A percentile compares a stretch with the other conserved stretches of the same genome.
These are phyloP conservation scores for Dasyurus viverrinus DNA, from an alignment of 2,113 vertebrate genomes.

Conservation along the genomic window DNA sequence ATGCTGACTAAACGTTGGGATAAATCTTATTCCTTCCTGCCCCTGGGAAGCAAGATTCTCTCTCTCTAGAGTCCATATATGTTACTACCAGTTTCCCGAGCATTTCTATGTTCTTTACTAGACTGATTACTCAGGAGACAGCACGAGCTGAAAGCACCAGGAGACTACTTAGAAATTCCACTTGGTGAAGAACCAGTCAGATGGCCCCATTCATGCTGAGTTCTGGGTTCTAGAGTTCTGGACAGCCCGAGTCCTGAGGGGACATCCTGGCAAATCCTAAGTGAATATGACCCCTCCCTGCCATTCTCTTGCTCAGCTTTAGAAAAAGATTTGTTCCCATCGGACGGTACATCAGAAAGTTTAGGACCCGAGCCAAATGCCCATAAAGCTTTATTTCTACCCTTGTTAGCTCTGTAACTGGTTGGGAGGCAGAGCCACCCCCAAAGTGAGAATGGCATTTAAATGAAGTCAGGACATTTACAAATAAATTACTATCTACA, in stretches of 20 bases:
- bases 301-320: slow-evolving; percentile 41
- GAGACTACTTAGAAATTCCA: not conserved
- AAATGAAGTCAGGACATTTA: slow-evolving; percentile 80
- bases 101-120: not conserved
- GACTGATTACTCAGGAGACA: not conserved
- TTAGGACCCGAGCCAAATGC: slow-evolving; percentile 64
- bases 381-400: slow-evolving; percentile 68
- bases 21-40: not conserved
- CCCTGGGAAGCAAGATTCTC: not conserved
- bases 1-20: not conserved
- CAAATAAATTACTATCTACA: slow-evolving; percentile 78
- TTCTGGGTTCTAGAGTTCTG: slow-evolving; percentile 20
- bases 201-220: not conserved
- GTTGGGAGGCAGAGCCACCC: slow-evolving; percentile 73
- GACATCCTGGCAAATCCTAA: slow-evolving; percentile 19
- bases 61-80: not conserved
- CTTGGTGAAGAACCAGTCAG: slow-evolving; percentile 6
- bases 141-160: not conserved
- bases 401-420: slow-evolving; percentile 74
- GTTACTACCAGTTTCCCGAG: not conserved
- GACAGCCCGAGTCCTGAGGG: not conserved
- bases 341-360: slow-evolving; percentile 57
- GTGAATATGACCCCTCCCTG: slow-evolving; percentile 47
- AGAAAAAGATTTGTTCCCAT: slow-evolving; percentile 56
- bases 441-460: slow-evolving; percentile 76